Evolutionary conservation across 2,113 vertebrate genomes (phyloP).

Genomic region (Oceanodroma tethys): DNA sequence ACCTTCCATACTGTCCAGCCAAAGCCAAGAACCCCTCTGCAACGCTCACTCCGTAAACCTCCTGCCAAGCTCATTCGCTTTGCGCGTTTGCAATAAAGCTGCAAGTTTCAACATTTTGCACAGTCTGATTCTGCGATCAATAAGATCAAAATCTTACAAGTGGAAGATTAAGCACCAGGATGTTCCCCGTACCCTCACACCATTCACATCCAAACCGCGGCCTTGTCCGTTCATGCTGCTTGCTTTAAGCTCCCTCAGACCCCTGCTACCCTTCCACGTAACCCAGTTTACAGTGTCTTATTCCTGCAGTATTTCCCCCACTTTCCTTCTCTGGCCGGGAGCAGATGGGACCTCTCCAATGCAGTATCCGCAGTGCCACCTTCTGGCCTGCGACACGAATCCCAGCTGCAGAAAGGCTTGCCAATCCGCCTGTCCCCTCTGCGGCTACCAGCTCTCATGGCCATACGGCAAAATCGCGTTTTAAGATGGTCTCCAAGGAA

Average conservation of each 20-base stretch:
- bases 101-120: not conserved
- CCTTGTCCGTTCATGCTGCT: not conserved
- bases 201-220: not conserved
- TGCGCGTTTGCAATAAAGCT: not conserved
- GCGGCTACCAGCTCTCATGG: not conserved
- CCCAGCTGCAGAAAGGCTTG: not conserved
- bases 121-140: not conserved
- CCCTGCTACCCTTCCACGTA: not conserved
- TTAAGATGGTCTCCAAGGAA: not conserved
- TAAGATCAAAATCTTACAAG: not conserved
- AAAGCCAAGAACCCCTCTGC: not conserved
- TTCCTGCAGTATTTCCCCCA: not conserved
- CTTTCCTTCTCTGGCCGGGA: not conserved
- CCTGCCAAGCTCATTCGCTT: not conserved
- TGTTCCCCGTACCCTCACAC: not conserved
- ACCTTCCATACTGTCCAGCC: not conserved
- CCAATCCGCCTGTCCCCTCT: not conserved
- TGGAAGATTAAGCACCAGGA: not conserved
- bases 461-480: accelerated
- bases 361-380: conserved; percentile 76
- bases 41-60: not conserved
- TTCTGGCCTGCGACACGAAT: conserved; percentile 60
- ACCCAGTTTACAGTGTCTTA: not conserved
- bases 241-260: not conserved
- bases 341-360: conserved; percentile 1